Evolutionary conservation across 2,888 invertebrate species (phyloP).

Genomic region (Petrophora chlorosata): DNA sequence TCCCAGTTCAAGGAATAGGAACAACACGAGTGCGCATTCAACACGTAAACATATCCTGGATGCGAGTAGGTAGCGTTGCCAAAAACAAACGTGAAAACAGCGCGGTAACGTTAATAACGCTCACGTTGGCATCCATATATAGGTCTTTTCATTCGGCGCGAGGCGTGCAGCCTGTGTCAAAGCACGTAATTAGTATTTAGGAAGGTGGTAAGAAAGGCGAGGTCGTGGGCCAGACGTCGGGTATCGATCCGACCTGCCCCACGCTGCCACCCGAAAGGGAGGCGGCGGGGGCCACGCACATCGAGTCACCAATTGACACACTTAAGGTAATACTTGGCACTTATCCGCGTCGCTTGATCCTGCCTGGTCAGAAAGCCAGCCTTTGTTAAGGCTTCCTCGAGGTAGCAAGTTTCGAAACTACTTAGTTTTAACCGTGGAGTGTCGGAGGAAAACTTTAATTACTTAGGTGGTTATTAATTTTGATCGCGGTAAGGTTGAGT

Average conservation of each 20-base stretch:
- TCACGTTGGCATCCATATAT: conserved; percentile 68
- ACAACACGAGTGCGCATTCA: conserved; percentile 39
- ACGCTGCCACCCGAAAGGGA: conserved; percentile 62
- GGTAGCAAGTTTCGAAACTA: conserved; percentile 7
- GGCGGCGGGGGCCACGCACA: conserved; percentile 76
- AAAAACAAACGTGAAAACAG: conserved; percentile 66
- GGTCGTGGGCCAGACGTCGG: conserved; percentile 86
- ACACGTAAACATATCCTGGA: conserved; percentile 49
- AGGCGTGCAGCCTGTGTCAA: conserved; percentile 80
- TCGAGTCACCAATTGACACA: conserved; percentile 82
- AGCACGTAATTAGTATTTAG: conserved; percentile 85
- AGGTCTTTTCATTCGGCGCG: conserved; percentile 76
- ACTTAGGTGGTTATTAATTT: conserved; percentile 9
- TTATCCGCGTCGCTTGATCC: conserved; percentile 62
- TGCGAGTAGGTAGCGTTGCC: conserved; percentile 48
- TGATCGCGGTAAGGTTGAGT: conserved; percentile 6
- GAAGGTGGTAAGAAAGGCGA: conserved; percentile 84
- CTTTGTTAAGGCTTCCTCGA: conserved; percentile 20
- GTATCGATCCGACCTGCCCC: conserved; percentile 87
- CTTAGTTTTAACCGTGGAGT: conserved; percentile 10
- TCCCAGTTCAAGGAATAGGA: conserved; percentile 22
- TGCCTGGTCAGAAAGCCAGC: conserved; percentile 50
- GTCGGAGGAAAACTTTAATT: conserved; percentile 15
- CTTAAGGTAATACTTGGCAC: conserved; percentile 80
- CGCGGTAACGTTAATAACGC: conserved; percentile 72